Base-by-base conservation (phyloP, 2,888 invertebrate genomes). In the Acanthosepion pharaonis region DNA sequence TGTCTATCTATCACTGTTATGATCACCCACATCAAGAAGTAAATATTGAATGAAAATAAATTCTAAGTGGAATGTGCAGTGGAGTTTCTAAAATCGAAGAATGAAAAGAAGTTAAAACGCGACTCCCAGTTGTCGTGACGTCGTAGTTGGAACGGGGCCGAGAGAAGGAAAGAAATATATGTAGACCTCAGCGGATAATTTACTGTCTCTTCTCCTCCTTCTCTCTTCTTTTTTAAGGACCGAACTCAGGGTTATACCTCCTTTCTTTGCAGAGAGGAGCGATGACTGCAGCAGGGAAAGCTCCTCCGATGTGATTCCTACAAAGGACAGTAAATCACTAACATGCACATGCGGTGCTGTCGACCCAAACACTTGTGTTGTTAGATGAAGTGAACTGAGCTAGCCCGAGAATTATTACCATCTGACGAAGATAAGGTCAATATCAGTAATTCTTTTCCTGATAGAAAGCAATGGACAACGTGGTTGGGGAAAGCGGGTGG, bases 351-450 rank as follows among this genome's bases (percentile, higher is more conserved):
- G 78, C 78, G 78, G n/a, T 4, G 78, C 78, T 78, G 78, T 78
- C 78, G n/a, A n/a, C n/a, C 33, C 78, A n/a, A 78, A 78, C 78
- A 78, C 78, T 78, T 78, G 78, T 33, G 78, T n/a, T 78, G 78
- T 78, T 78, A 15, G 78, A 78, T 33, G 78, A n/a, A 78, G n/a
- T 33, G 78, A 78, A 78, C 78, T n/a, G n/a, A 78, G 78, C n/a
- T 33, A n/a, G 78, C 78, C n/a, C 78, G 78, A n/a, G 78, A 78
- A 78, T 78, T 78, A 78, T 78, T n/a, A n/a, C 78, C 78, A 33
- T n/a, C 78, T 78, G 78, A 78, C 78, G 33, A 33, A 78, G 78
- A 78, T 78, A 78, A 78, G 78, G 78, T 78, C 78, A 78, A n/a
- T 78, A 78, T 78, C 78, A n/a, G 78, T 78, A 78, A 78, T 78